phyloP scores from a whole-genome alignment of 1,140 invertebrate species.

The Acromyrmex charruanus region DNA sequence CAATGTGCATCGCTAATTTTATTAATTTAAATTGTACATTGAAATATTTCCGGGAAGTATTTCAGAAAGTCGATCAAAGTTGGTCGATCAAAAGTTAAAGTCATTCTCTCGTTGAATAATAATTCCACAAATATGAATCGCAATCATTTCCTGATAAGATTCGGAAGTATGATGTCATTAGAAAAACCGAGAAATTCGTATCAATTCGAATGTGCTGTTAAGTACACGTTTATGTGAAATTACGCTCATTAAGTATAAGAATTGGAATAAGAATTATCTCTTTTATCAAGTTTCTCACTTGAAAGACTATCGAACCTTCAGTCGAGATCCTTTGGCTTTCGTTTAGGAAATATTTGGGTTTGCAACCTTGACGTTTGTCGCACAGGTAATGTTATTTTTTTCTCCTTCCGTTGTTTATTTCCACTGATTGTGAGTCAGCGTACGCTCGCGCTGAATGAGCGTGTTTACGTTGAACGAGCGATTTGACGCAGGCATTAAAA shows the following conservation, averaged over 20 bases:
- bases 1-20: neutral
- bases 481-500: constrained; percentile 35
- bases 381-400: neutral
- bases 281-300: too few species aligned
- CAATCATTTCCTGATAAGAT: constrained; percentile 8
- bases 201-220: neutral
- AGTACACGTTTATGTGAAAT: too few species aligned
- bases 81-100: neutral
- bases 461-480: constrained; percentile 18
- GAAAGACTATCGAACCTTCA: too few species aligned
- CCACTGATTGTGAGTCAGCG: neutral
- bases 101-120: neutral
- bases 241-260: too few species aligned
- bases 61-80: constrained; percentile 1
- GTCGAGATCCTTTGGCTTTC: too few species aligned
- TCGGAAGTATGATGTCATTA: neutral
- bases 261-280: too few species aligned
- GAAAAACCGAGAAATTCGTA: neutral
- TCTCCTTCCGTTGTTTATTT: neutral
- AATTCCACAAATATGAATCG: neutral
- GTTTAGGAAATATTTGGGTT: neutral
- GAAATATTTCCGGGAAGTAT: neutral
- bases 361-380: neutral
- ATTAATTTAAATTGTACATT: neutral
- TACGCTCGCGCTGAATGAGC: neutral